phyloP scores from a whole-genome alignment of 2,797 vertebrate genomes.

The Cryptoprocta ferox region DNA sequence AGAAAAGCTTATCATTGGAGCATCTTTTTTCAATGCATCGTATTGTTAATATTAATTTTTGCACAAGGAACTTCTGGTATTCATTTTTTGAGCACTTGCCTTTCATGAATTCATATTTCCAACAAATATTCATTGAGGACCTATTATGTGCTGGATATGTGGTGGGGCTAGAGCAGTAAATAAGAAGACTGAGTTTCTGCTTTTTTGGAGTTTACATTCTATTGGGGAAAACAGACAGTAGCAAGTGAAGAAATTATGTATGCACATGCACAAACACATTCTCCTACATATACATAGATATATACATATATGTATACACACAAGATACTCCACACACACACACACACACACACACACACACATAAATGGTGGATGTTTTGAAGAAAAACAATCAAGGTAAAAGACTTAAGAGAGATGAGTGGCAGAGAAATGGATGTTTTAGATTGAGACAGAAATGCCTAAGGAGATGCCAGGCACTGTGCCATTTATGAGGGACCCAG shows the following conservation, averaged over 20 bases:
- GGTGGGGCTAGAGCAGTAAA: neutral
- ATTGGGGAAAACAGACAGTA: neutral
- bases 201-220: conserved; percentile 42
- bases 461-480: neutral
- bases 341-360: neutral
- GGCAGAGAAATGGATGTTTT: neutral
- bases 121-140: neutral
- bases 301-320: neutral
- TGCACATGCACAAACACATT: neutral
- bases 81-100: conserved; percentile 23
- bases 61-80: conserved; percentile 12
- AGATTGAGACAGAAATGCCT: neutral
- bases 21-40: conserved; percentile 25
- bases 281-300: neutral
- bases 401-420: neutral
- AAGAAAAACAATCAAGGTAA: neutral
- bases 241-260: conserved; percentile 8
- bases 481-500: neutral
- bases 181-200: neutral
- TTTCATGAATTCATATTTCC: neutral
- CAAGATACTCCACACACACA: neutral
- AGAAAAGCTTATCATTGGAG: neutral
- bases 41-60: conserved; percentile 25
- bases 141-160: neutral
- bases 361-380: neutral